Percentiles rank a stretch among this genome's conserved stretches.
phyloP scores from a whole-genome alignment of 2,888 invertebrate genomes.

The Cartodere bifasciata region DNA sequence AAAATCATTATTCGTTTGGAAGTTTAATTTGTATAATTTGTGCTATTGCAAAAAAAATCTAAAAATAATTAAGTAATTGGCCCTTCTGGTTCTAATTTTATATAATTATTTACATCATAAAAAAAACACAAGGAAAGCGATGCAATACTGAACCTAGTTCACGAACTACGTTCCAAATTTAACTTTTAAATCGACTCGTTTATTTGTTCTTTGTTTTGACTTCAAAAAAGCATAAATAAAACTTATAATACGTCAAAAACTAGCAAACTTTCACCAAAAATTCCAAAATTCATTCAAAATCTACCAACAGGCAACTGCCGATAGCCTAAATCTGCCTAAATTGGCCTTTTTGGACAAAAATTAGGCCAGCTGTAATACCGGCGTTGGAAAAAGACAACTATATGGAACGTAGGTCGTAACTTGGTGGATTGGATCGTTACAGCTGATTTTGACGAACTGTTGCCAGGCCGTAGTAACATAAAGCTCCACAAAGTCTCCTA shows the following conservation, averaged over 20 bases:
- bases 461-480: conserved; percentile 30
- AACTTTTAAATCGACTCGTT: conserved; percentile 18
- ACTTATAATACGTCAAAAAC: conserved; percentile 12
- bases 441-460: conserved; percentile 35
- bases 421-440: conserved; percentile 27
- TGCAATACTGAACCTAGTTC: conserved; percentile 18
- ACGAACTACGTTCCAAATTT: conserved; percentile 15
- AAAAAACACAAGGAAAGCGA: conserved; percentile 13
- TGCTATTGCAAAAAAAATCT: too few species aligned
- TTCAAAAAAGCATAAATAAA: conserved; percentile 20
- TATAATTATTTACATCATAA: too few species aligned
- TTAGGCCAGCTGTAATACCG: too few species aligned
- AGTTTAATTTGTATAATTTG: too few species aligned
- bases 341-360: too few species aligned
- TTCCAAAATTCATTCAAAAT: too few species aligned
- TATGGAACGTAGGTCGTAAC: conserved; percentile 13
- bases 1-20: too few species aligned
- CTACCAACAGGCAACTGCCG: conserved; percentile 22
- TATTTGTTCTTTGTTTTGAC: conserved; percentile 21
- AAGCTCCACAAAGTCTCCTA: conserved; percentile 21
- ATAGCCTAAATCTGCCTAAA: too few species aligned
- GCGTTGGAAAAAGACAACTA: conserved; percentile 23
- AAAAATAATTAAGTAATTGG: too few species aligned
- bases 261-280: too few species aligned
- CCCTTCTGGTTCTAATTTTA: too few species aligned